These are phyloP conservation scores for Phoxinus dragarum DNA, from an alignment of 2,797 vertebrate species.

Conservation along the genomic window DNA sequence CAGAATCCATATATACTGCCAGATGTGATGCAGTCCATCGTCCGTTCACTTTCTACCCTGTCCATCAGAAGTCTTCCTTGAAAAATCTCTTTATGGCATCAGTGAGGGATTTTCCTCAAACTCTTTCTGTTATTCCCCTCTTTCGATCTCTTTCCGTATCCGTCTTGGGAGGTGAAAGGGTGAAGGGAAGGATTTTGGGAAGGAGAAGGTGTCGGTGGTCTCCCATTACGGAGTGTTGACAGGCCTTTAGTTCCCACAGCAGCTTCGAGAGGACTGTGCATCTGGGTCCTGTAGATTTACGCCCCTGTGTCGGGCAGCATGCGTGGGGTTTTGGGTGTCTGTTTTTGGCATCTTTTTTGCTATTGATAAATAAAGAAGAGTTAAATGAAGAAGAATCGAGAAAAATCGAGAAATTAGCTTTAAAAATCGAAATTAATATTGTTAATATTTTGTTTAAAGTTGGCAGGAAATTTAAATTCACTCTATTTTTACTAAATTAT, in stretches of 20 bases:
- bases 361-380: constrained; percentile 50
- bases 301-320: constrained; percentile 83
- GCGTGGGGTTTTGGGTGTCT: constrained; percentile 85
- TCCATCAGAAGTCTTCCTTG: constrained; percentile 50
- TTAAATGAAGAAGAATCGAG: neutral
- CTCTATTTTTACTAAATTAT: neutral
- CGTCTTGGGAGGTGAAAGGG: constrained; percentile 59
- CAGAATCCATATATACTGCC: constrained; percentile 65
- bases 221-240: constrained; percentile 30
- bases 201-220: constrained; percentile 42
- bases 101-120: constrained; percentile 38
- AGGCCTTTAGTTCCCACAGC: constrained; percentile 81
- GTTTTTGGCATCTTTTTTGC: constrained; percentile 91
- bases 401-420: neutral
- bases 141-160: constrained; percentile 44
- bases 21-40: constrained; percentile 64
- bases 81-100: constrained; percentile 42
- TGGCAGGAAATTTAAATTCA: neutral
- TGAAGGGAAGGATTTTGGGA: constrained; percentile 55
- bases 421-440: neutral
- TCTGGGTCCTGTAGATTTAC: constrained; percentile 86
- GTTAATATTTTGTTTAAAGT: neutral
- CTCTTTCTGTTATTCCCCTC: constrained; percentile 30
- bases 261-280: constrained; percentile 80
- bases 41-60: constrained; percentile 49